phyloP scores from a whole-genome alignment of 35 echinoderm and acorn worm species.

The Ophioderma brevispina region DNA sequence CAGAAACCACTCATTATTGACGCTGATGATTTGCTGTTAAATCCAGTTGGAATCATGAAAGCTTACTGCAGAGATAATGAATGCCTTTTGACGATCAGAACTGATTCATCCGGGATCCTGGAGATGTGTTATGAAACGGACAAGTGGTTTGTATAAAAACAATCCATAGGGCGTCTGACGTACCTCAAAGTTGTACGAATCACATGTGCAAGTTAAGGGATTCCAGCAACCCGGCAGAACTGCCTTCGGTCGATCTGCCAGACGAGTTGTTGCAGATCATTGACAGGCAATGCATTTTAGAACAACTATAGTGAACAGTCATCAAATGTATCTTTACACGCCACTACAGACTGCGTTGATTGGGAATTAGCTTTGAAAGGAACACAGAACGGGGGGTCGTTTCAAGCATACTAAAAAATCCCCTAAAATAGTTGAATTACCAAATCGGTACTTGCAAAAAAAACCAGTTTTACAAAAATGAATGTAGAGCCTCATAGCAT shows the following conservation, averaged over 20 bases:
- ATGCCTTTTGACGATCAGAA: conserved; percentile 23
- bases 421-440: no score
- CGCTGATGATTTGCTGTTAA: conserved; percentile 54
- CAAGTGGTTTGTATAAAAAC: conserved; percentile 28
- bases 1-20: conserved; percentile 55
- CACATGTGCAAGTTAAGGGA: conserved; percentile 7
- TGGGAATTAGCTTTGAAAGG: no score
- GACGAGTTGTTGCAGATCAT: background rate
- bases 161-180: background rate
- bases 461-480: no score
- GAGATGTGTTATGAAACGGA: conserved; percentile 23
- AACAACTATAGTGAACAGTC: no score
- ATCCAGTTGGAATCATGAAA: conserved; percentile 52
- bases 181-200: background rate
- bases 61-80: conserved; percentile 32
- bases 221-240: background rate
- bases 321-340: no score
- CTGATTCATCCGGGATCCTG: conserved; percentile 51
- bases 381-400: no score
- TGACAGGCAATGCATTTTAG: no score
- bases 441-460: no score
- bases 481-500: no score
- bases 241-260: background rate
- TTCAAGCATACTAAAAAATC: no score
- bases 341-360: no score